Evolutionary conservation across 1,140 invertebrate genomes (phyloP).

Genomic region (Melitaea cinxia): DNA sequence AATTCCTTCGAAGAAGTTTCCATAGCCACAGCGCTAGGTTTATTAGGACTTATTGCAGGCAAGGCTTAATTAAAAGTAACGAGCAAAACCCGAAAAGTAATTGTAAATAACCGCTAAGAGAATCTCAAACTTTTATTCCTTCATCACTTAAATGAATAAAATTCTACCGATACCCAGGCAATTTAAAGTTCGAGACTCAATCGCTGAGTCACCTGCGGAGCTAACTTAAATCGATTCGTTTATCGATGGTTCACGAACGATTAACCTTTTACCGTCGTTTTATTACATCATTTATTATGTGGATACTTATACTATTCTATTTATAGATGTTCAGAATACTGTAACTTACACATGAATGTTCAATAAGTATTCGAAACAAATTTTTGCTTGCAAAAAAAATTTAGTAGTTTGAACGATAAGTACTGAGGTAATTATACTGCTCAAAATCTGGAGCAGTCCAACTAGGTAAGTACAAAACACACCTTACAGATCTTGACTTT

Average conservation of each 20-base stretch:
- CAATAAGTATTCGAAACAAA: no score
- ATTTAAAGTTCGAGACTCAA: constrained; percentile 50
- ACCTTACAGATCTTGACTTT: no score
- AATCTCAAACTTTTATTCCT: constrained; percentile 36
- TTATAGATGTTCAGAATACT: neutral
- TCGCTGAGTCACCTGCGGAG: constrained; percentile 62
- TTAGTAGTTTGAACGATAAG: no score
- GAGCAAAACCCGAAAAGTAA: constrained; percentile 24
- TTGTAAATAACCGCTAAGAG: constrained; percentile 31
- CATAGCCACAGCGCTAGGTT: neutral
- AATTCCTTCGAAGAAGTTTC: neutral
- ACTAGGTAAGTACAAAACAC: no score
- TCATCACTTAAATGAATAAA: constrained; percentile 49
- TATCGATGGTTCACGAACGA: constrained; percentile 74
- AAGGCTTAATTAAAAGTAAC: constrained; percentile 23
- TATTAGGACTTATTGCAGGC: constrained; percentile 5
- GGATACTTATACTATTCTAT: constrained; percentile 19
- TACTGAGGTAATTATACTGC: no score
- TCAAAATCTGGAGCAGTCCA: no score
- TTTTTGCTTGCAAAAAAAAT: no score
- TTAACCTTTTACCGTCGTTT: constrained; percentile 70
- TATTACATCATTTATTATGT: constrained; percentile 57
- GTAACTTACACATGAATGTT: neutral
- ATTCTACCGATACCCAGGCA: constrained; percentile 37
- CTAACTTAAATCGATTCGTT: constrained; percentile 78